Evolutionary conservation across 2,797 vertebrate genomes (phyloP).

Genomic region (Limnodromus scolopaceus): DNA sequence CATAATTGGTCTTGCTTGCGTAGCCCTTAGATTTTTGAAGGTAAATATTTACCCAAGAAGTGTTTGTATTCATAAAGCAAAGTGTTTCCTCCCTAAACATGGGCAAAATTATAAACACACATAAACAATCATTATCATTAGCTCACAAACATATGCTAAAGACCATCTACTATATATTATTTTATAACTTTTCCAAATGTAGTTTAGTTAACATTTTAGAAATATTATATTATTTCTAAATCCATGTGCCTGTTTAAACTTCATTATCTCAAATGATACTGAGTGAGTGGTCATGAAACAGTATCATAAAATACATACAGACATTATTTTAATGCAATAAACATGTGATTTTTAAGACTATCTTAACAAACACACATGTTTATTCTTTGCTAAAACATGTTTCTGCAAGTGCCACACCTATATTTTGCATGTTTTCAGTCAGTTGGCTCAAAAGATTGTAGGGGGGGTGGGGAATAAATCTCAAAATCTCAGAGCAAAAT

Average conservation of each 20-base stretch:
- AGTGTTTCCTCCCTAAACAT: constrained; percentile 78
- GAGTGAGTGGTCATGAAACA: constrained; percentile 97
- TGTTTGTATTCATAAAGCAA: constrained; percentile 82
- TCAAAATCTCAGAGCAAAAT: constrained; percentile 48
- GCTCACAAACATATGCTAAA: constrained; percentile 95
- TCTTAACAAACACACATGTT: constrained; percentile 99
- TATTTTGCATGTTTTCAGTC: constrained; percentile 91
- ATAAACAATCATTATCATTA: constrained; percentile 96
- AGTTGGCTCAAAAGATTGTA: constrained; percentile 63
- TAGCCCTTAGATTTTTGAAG: constrained; percentile 79
- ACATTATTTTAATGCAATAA: constrained; percentile 99
- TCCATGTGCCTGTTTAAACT: constrained; percentile 99
- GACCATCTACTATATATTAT: constrained; percentile 96
- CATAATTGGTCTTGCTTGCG: constrained; percentile 76
- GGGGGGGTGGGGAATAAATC: background rate
- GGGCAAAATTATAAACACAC: constrained; percentile 84
- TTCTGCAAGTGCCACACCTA: constrained; percentile 99
- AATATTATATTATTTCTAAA: constrained; percentile 92
- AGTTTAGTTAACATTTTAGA: constrained; percentile 99
- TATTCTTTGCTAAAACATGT: constrained; percentile 99
- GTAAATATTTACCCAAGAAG: constrained; percentile 76
- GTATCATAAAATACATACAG: constrained; percentile 99
- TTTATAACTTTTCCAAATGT: constrained; percentile 94
- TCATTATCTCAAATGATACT: constrained; percentile 99
- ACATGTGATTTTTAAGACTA: constrained; percentile 98